These are phyloP conservation scores for Ariopsis seemanni DNA, from an alignment of 2,113 vertebrate species.

Conservation along the genomic window DNA sequence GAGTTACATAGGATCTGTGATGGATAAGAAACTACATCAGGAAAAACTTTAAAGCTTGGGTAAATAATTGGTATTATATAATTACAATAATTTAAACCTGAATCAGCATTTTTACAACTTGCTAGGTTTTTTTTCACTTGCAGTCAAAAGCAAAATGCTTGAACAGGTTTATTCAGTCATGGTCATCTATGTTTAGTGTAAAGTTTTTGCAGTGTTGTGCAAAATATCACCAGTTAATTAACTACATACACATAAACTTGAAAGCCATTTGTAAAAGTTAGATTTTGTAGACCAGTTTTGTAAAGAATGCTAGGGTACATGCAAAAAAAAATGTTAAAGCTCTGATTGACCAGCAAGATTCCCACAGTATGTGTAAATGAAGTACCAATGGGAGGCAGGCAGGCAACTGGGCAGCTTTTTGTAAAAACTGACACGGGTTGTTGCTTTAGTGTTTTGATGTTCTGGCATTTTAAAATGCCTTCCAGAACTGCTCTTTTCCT, in stretches of 20 bases:
- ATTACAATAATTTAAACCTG: background rate
- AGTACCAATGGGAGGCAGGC: background rate
- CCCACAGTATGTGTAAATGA: background rate
- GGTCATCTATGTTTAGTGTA: background rate
- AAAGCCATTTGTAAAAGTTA: background rate
- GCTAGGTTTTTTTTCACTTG: background rate
- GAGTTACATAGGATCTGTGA: constrained; percentile 24
- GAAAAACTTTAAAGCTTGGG: background rate
- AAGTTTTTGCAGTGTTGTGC: background rate
- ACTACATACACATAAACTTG: background rate
- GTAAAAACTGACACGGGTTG: background rate
- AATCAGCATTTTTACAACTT: background rate
- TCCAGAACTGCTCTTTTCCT: background rate
- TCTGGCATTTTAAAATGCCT: background rate
- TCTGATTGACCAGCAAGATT: background rate
- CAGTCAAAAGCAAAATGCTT: background rate
- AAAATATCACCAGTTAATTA: background rate
- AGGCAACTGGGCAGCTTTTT: background rate
- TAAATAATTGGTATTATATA: background rate
- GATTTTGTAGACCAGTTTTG: background rate
- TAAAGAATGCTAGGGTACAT: background rate
- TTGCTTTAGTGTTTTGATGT: background rate
- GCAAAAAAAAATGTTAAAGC: background rate
- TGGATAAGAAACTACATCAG: background rate
- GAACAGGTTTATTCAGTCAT: background rate